These are phyloP conservation scores for Rhabdornis inornatus DNA, from an alignment of 2,113 vertebrate species.

Conservation along the genomic window DNA sequence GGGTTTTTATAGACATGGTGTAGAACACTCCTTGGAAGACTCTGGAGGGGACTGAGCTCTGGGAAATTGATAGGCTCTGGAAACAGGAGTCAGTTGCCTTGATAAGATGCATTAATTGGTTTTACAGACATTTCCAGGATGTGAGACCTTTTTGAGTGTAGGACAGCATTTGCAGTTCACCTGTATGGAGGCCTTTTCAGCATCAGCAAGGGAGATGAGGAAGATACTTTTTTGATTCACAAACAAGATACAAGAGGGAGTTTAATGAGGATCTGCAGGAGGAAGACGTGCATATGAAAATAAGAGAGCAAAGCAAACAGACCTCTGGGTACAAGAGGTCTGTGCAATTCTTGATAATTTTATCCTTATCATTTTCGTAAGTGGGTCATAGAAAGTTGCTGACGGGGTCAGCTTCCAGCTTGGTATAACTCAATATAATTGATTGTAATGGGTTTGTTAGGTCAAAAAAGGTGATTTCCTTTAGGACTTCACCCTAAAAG, in stretches of 20 bases:
- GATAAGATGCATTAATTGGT: neutral
- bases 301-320: neutral
- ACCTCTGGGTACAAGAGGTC: neutral
- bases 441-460: neutral
- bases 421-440: neutral
- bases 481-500: neutral
- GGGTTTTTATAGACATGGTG: neutral
- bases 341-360: neutral
- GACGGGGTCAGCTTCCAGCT: neutral
- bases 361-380: neutral
- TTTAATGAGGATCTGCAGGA: neutral
- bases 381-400: neutral
- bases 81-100: neutral
- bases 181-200: neutral
- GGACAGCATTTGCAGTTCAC: neutral
- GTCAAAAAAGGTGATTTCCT: slow-evolving; percentile 1
- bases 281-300: neutral
- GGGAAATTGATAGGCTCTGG: neutral
- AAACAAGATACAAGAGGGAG: neutral
- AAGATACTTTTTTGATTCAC: neutral
- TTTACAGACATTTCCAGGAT: neutral
- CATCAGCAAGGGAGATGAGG: neutral
- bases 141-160: neutral
- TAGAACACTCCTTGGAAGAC: neutral
- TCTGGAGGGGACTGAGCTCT: neutral